A percentile compares a stretch with the other conserved stretches of the same genome.
phyloP scores from a whole-genome alignment of 2,888 invertebrate species.

The Onthophagus sagittarius region DNA sequence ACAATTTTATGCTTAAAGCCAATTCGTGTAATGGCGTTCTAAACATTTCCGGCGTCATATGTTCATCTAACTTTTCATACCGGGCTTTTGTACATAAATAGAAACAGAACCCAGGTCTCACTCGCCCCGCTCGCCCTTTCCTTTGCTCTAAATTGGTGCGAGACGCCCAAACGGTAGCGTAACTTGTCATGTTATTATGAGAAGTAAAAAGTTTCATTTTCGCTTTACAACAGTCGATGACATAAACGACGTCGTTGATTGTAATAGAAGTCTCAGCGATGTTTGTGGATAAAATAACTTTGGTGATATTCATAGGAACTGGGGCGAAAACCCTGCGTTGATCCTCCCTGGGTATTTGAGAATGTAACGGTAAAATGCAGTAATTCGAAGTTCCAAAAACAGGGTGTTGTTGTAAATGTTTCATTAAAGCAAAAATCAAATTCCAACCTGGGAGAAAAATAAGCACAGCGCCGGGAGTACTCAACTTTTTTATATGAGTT shows the following conservation, averaged over 20 bases:
- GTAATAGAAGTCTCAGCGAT: constrained; percentile 98
- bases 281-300: constrained; percentile 95
- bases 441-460: constrained; percentile 98
- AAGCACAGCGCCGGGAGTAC: constrained; percentile 80
- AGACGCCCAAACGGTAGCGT: constrained; percentile 95
- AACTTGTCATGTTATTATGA: constrained; percentile 98
- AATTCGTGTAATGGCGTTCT: constrained; percentile 94
- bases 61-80: constrained; percentile 73
- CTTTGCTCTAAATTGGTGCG: constrained; percentile 92
- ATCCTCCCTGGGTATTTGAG: constrained; percentile 93
- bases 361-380: constrained; percentile 89
- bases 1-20: constrained; percentile 84
- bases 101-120: constrained; percentile 89
- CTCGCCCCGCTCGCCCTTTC: constrained; percentile 90
- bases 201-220: constrained; percentile 97
- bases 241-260: constrained; percentile 97
- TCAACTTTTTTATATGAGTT: constrained; percentile 56
- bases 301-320: constrained; percentile 78
- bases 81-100: constrained; percentile 82
- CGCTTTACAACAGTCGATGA: constrained; percentile 95
- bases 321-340: constrained; percentile 90
- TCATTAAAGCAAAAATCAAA: constrained; percentile 88
- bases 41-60: constrained; percentile 96
- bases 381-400: constrained; percentile 58
- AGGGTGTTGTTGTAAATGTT: constrained; percentile 72